Base-by-base conservation (phyloP, 1,140 invertebrate genomes). In the Aleiodes sp. region DNA sequence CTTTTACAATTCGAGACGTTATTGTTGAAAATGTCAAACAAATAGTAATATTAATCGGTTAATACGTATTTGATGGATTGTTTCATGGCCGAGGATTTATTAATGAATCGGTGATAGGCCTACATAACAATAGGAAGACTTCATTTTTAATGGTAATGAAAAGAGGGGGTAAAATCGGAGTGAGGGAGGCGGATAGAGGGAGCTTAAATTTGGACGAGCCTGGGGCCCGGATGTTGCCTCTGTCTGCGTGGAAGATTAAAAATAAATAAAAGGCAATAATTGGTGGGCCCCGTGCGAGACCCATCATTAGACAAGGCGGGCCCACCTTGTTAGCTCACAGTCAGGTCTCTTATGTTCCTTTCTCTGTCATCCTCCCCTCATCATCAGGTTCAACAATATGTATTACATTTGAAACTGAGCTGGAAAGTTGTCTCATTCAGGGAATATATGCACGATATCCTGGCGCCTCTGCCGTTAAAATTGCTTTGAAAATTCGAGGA, bases 261-360 rank as follows among this genome's bases (percentile, higher is more conserved):
- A 84, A 85, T 84, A 85, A 85, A 84, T 85, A 85, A 86, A 84
- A 86, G 81, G 79, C 82, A 82, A 80, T 86, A 86, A 85, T 82
- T 86, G 82, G 80, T 78, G 83, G 80, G 82, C 77, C 81, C 82
- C 80, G 83, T 79, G 84, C 82, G 82, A 86, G 84, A 84, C 83
- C 83, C 76, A 76, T 86, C 76, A 86, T 86, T 86, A 85, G 82
- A 82, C 79, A 81, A 85, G 84, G 83, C 84, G 81, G 84, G 80
- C 82, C 84, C 78, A 83, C 82, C 84, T 86, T 85, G 84, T 86
- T 86, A 86, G 83, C 78, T 74, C 72, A 73, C 73, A 70, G 76
- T 73, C 75, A 78, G 78, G 70, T 73, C 71, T 75, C 73, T 77
- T 74, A 77, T 77, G 73, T 76, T 75, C 76, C 75, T 62, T 29